These are phyloP conservation scores for Sinotaia quadrata DNA, from an alignment of 2,888 invertebrate genomes.

Conservation along the genomic window DNA sequence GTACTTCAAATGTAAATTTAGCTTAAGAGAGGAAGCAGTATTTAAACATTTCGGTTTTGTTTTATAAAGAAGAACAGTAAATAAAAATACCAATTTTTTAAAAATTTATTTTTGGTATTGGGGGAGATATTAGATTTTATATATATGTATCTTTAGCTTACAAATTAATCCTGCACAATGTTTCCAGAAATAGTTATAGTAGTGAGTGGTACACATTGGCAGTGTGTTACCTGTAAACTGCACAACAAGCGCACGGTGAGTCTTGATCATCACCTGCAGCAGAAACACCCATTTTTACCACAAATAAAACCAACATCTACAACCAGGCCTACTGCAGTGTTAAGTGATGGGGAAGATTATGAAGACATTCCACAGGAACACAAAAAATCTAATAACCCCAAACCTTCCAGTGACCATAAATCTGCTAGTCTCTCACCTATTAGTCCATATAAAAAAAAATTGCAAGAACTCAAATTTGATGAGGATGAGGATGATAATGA, in stretches of 20 bases:
- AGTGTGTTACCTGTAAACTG: constrained; percentile 18
- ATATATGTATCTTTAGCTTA: background rate
- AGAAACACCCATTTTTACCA: constrained; percentile 11
- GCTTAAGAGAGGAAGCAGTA: too few relatives aligned
- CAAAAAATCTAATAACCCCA: background rate
- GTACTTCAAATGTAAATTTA: too few relatives aligned
- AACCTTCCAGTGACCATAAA: background rate
- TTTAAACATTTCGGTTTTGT: too few relatives aligned
- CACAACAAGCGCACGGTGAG: constrained; percentile 15
- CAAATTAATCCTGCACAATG: background rate
- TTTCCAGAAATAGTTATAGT: constrained; percentile 22
- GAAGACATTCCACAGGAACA: background rate
- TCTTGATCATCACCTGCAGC: constrained; percentile 16
- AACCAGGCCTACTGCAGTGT: background rate
- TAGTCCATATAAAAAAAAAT: constrained; percentile 13
- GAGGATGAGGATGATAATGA: constrained; percentile 6
- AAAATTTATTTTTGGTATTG: too few relatives aligned
- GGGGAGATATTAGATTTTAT: background rate
- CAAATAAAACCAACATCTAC: background rate
- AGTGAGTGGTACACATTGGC: constrained; percentile 28
- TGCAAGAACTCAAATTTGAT: constrained; percentile 15
- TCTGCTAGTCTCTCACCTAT: background rate
- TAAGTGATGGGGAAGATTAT: constrained; percentile 22
- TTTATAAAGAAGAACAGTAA: too few relatives aligned
- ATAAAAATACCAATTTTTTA: too few relatives aligned